A percentile compares a stretch with the other conserved stretches of the same genome.
These are phyloP conservation scores for Aldrovandia affinis DNA, from an alignment of 2,797 vertebrate genomes.

Conservation along the genomic window DNA sequence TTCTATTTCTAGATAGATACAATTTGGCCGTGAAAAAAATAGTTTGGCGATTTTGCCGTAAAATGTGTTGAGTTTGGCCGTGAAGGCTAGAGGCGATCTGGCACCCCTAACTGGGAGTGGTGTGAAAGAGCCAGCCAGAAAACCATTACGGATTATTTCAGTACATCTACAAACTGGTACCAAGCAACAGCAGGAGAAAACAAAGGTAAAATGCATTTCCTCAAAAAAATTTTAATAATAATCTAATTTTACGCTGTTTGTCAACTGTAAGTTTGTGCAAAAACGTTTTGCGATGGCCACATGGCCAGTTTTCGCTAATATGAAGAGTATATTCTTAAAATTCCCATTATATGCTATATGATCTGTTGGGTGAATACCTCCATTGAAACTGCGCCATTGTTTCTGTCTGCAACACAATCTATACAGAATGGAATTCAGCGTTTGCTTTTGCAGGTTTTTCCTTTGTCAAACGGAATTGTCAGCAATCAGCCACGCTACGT, in stretches of 20 bases:
- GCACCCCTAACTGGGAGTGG: no score
- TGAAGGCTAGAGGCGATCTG: no score
- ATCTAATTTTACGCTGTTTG: background rate
- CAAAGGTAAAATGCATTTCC: conserved; percentile 76
- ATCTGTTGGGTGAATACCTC: conserved; percentile 30
- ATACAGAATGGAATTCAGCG: conserved; percentile 19
- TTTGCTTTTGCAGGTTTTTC: conserved; percentile 32
- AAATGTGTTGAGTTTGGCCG: no score
- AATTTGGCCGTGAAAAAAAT: no score
- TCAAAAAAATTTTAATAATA: background rate
- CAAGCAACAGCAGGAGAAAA: conserved; percentile 79
- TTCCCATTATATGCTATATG: background rate
- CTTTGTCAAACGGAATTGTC: conserved; percentile 25
- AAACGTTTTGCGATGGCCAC: background rate
- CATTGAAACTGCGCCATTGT: conserved; percentile 69
- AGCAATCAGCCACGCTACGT: conserved; percentile 8
- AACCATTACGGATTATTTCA: conserved; percentile 34
- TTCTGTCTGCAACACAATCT: conserved; percentile 62
- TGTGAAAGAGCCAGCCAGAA: conserved; percentile 35
- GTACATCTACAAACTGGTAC: conserved; percentile 20
- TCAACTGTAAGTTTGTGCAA: background rate
- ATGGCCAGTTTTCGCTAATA: background rate
- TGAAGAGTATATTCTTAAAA: background rate
- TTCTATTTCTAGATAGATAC: no score
- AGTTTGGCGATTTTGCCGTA: no score